A percentile compares a stretch with the other conserved stretches of the same genome.
These are phyloP conservation scores for Halcyon senegalensis DNA, from an alignment of 2,113 vertebrate genomes.

Conservation along the genomic window DNA sequence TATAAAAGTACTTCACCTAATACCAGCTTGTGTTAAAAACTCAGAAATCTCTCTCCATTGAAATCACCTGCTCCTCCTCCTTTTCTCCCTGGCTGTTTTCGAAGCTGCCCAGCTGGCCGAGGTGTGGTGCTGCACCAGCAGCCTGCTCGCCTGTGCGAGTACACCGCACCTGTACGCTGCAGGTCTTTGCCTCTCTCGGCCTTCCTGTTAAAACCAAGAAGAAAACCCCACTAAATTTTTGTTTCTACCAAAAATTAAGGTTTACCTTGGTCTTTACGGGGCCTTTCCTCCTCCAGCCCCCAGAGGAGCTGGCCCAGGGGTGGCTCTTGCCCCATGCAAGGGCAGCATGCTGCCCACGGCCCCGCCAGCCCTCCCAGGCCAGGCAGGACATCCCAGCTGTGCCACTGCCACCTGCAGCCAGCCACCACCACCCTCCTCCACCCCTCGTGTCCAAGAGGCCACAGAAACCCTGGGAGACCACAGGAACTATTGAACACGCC, in stretches of 20 bases:
- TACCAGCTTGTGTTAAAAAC: background rate
- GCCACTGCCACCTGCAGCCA: background rate
- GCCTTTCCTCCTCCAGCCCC: background rate
- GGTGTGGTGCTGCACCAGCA: too few relatives aligned
- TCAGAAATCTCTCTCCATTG: background rate
- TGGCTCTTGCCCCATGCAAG: background rate
- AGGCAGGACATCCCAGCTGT: too few relatives aligned
- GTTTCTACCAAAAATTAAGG: background rate
- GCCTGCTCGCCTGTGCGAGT: background rate
- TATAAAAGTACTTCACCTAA: background rate
- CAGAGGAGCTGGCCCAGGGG: background rate
- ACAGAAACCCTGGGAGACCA: background rate
- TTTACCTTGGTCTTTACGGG: background rate
- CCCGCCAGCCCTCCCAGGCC: too few relatives aligned
- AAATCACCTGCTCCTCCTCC: background rate
- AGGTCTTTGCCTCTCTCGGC: background rate
- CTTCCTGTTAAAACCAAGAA: background rate
- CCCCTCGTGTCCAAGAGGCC: accelerated
- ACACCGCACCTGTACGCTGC: accelerated
- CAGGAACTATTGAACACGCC: background rate
- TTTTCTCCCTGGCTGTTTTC: background rate
- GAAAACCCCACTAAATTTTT: background rate
- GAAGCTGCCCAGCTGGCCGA: accelerated
- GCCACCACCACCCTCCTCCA: background rate
- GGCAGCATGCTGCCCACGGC: accelerated